Evolutionary conservation across 2,797 vertebrate genomes (phyloP), one percentile per base, ranked within the genome.

Genomic region (Epinephelus coioides): DNA sequence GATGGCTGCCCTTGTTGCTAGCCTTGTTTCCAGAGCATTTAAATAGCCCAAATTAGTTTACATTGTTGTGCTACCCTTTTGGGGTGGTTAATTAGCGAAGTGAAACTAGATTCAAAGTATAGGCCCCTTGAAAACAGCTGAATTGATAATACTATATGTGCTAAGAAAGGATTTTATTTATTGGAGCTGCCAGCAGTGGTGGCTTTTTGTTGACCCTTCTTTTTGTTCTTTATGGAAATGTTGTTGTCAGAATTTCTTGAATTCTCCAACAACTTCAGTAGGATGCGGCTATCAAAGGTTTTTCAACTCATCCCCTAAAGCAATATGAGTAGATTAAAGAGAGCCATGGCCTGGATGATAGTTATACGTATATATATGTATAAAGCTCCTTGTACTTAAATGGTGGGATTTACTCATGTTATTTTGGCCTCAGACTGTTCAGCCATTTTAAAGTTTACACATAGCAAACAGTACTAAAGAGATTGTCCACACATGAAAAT

Each of bases 21-120:
- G 6, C 68, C 19, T 21, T 49, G 56, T 23, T 50, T 19, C 60
- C 44, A 50, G n/a, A 11, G 27, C n/a, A 70, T 49, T 70, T 49
- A 34, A 21, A 50, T 25, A 17, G 60, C 15, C 43, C n/a, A 12
- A 18, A 15, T 46, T 6, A 15, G 18, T 17, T 27, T 2, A 6
- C 19, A 44, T 68, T 44, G 1, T 23, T 8, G 18, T 53, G 13
- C 27, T 18, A 9, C 13, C 17, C 30, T 12, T 14, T 38, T 49
- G 43, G 19, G 47, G n/a, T 0, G 1, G 2, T n/a, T 57, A 9
- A 2, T n/a, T 69, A 30, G 30, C 40, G 2, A 62, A 38, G 27
- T 46, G n/a, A 53, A 63, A 73, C 44, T 21, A 38, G 2, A 27
- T 43, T 25, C 5, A 18, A 21, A 50, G 2, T 47, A 17, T 18